Base-by-base conservation (phyloP, 1,140 invertebrate species). In the Elymnias hypermnestra region DNA sequence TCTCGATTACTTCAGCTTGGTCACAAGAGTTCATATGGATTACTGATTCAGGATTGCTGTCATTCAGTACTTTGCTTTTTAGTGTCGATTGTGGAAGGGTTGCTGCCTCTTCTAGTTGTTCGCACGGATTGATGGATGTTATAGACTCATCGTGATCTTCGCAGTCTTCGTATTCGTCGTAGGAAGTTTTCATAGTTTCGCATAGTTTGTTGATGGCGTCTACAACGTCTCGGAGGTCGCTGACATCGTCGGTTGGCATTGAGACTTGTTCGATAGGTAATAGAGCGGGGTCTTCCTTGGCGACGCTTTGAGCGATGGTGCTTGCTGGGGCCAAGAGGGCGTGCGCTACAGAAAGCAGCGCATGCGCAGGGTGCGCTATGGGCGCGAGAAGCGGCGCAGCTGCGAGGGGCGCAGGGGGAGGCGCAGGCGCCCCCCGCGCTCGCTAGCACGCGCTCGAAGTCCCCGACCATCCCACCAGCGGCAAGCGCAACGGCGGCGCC, bases 131-230 rank as follows among this genome's bases (percentile, higher is more conserved):
- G n/a, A n/a, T n/a, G n/a, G n/a, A n/a, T n/a, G n/a, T n/a, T n/a
- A n/a, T n/a, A n/a, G n/a, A n/a, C n/a, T n/a, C n/a, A n/a, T n/a
- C n/a, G n/a, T n/a, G n/a, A 21, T 35, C 65, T 6, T 26, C 28
- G 8, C 18, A 36, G 4, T 60, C 59, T 14, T 57, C 45, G 21
- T 47, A 28, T 1, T 76, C 72, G 47, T 73, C 72, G 13, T 60
- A 63, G 0, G 83, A 75, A 3, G 67, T 72, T 42, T 79, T 85
- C 83, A 87, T 87, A 1, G 75, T 86, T 6, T 86, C 83, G 62
- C 86, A 87, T 4, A 87, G 66, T 41, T 70, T 69, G 49, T 87
- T 86, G 43, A 87, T 86, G 2, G 86, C 86, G 55, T 87, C 86
- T 48, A 86, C 79, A 3, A 87, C 86, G 49, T 87, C 86, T n/a